Evolutionary conservation across 2,113 vertebrate genomes (phyloP), one percentile per base, ranked within the genome.

Genomic region (Bujurquina vittata): DNA sequence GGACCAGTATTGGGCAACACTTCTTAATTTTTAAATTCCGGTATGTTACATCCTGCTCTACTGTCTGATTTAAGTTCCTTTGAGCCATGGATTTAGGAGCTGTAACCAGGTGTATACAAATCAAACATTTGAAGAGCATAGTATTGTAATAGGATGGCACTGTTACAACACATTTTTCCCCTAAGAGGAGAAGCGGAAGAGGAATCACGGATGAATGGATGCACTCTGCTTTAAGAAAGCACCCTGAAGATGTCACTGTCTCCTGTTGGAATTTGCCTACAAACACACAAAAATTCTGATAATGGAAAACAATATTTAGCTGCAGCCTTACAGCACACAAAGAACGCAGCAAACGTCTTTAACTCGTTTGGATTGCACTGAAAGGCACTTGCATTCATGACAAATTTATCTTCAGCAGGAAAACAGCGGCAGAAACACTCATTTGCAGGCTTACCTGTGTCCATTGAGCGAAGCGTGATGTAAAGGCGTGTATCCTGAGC

Each of bases 391-490:
- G 49, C 7, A 74, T 18, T 72, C 43, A 14, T 2, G 40, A 54
- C 10, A 9, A 3, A 33, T 20, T 35, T 31, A 3, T 69, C 23
- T 22, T 49, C 12, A 61, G 58, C n/a, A 54, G 22, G 40, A 58
- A 58, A 12, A 59, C 14, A 23, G 11, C 1, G 56, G 52, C 43
- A 20, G 23, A 18, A 35, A 79, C 8, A 40, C n/a, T 63, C 49
- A 10, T 65, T 75, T 23, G 22, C 10, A 35, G 56, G 43, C 95
- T 96, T 96, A 98, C 97, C 97, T 97, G 96, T 98, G 97, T 95
- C 97, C 97, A 8, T 98, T 98, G 87, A 98, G 96, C 77, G 97
- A 96, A 72, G 97, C 97, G 3, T 98, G 97, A 88, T 98, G 97
- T 83, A 98, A 94, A 84, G 97, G 97, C 79, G 97, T 98, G 92